Evolutionary conservation across 2,113 vertebrate species (phyloP), one percentile per base, ranked within the genome.

Genomic region (Festucalex cinctus): DNA sequence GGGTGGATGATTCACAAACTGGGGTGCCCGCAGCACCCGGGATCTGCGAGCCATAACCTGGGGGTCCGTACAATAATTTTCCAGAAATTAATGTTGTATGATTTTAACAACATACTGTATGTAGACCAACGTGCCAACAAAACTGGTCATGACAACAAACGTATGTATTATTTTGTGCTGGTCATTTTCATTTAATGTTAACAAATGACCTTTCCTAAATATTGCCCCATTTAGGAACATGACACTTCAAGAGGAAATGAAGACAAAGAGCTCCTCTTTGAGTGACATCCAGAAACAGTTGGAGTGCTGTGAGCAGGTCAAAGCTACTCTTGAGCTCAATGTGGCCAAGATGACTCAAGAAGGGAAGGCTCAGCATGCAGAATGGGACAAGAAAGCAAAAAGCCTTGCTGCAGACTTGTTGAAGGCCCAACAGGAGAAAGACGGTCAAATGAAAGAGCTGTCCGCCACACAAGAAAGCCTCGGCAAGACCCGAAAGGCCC

Each of bases 301-400:
- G 77, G 84, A 89, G 56, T 86, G 87, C 71, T 80, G 88, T 36
- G 91, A 94, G 69, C 89, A 92, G 70, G 94, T 95, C 72, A 88
- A 83, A 61, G 56, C 68, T 62, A 78, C 72, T 74, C 91, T 97
- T 28, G 92, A 93, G 84, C 82, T 88, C 66, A 91, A 89, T 57
- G 72, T 95, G 73, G 93, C 95, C 82, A 92, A 92, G 81, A 73
- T 91, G 80, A 91, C 81, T 65, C 85, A 95, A 84, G 93, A 95
- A 65, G 80, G 82, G 68, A 91, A 87, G 75, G 83, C 74, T 53
- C 91, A 86, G 16, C 91, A 91, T 17, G 85, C 89, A 43, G 93
- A 95, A 65, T 75, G 95, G 68, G 92, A 88, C 20, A 91, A 76
- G 74, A 95, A 88, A 79, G 54, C 91, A 65, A 91, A 94, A 80